phyloP scores from a whole-genome alignment of 2,797 vertebrate species.

The Scolopax rusticola region DNA sequence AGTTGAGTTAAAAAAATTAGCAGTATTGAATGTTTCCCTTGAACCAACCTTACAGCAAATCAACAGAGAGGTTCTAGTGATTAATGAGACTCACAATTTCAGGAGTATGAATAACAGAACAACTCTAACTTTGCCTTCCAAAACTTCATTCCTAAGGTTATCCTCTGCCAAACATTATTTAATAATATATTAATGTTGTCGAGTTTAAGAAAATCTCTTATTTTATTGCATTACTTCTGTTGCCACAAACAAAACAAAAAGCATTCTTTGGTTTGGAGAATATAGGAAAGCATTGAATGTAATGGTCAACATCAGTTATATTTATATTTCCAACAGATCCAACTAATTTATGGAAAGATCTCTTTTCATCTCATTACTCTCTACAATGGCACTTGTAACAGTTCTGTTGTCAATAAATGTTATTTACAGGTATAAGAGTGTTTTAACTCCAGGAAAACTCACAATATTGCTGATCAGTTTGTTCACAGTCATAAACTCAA shows the following conservation, averaged over 20 bases:
- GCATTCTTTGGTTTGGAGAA: background rate
- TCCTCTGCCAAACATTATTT: background rate
- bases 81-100: background rate
- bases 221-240: background rate
- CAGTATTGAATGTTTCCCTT: background rate
- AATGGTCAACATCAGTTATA: background rate
- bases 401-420: background rate
- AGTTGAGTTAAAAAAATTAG: background rate
- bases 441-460: background rate
- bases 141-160: background rate
- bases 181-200: background rate
- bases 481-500: background rate
- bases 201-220: background rate
- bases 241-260: background rate
- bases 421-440: background rate
- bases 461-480: background rate
- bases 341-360: background rate
- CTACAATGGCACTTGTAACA: background rate
- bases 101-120: background rate
- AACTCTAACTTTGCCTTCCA: background rate
- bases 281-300: background rate
- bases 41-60: background rate
- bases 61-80: background rate
- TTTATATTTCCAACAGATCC: background rate
- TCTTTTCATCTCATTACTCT: background rate